Evolutionary conservation across 2,113 vertebrate genomes (phyloP), one percentile per base, ranked within the genome.

Genomic region (Cinclus mexicanus): DNA sequence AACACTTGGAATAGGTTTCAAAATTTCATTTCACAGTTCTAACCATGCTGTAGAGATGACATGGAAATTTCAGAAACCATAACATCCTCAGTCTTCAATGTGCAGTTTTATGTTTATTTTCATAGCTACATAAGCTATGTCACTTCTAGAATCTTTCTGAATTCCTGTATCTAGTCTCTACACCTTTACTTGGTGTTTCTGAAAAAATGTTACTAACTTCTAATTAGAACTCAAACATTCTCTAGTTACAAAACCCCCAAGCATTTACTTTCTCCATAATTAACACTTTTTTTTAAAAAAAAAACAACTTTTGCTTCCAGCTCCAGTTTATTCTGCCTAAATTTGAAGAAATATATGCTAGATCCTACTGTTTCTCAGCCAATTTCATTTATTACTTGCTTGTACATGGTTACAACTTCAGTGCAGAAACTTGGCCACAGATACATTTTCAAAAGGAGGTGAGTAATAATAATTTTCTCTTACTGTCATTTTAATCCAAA

Each of bases 401-500:
- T 25, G 79, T 98, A 23, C 96, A 97, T 6, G 99, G 99, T 37
- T 99, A 99, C 97, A 98, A 98, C 92, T 99, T 99, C 91, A 98
- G 98, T 23, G 60, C 91, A 11, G 96, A 97, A 33, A 98, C 97
- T 49, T 99, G 99, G 99, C 96, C 98, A 75, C 97, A 96, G 41
- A 99, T 99, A 78, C 59, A 76, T 37, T 99, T 99, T 96, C 92
- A 98, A 94, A 98, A 97, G 95, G 95, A 99, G 98, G 99, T 99
- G 97, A 97, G 97, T 96, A 83, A 50, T 25, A 79, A 37, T 64
- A 0, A 42, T 57, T 90, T 80, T 56, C 29, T 94, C 22, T 59
- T 87, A 44, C 33, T 86, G 20, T 63, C 46, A 15, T 23, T 71
- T 75, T 61, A 46, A 44, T 41, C 49, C 39, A 23, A 31, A 64